Conservation (phyloP, 2,113 vertebrate species). For the Calonectris borealis region DNA sequence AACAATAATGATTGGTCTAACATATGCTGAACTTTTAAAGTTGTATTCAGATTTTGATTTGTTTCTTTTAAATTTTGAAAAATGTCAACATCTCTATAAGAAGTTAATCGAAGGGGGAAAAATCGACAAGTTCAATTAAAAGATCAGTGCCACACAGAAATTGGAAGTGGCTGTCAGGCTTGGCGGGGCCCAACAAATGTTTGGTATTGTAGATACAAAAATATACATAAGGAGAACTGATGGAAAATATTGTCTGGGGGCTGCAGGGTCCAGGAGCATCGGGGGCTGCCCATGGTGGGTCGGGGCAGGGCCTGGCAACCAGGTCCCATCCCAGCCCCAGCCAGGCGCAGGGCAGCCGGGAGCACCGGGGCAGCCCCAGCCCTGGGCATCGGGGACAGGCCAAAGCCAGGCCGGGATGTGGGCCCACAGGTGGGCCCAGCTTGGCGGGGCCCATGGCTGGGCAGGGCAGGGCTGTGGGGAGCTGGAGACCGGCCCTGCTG, state of each 20-base stretch:
- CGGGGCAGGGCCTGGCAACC: background rate
- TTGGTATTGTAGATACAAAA: background rate
- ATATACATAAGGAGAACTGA: background rate
- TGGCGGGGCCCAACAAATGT: fast-evolving
- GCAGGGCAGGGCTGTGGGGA: background rate
- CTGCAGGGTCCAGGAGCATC: fast-evolving
- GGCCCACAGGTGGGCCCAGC: background rate
- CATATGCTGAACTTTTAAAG: background rate
- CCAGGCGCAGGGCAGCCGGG: background rate
- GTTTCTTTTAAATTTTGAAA: background rate
- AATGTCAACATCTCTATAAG: background rate
- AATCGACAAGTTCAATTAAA: background rate
- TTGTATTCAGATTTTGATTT: background rate
- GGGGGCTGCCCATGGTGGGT: background rate
- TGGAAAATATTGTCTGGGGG: background rate
- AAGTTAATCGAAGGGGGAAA: background rate
- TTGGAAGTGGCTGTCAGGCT: background rate
- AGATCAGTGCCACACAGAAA: background rate
- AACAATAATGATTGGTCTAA: background rate
- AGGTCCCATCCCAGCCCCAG: background rate
- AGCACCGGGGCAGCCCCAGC: no score
- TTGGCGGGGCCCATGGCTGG: fast-evolving
- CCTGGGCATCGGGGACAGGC: fast-evolving
- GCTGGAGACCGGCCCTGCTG: background rate
- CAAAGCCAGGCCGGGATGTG: no score